Percentiles rank a stretch among this genome's conserved stretches.
These are phyloP conservation scores for Telmatherina bonti DNA, from an alignment of 2,797 vertebrate genomes.

Conservation along the genomic window DNA sequence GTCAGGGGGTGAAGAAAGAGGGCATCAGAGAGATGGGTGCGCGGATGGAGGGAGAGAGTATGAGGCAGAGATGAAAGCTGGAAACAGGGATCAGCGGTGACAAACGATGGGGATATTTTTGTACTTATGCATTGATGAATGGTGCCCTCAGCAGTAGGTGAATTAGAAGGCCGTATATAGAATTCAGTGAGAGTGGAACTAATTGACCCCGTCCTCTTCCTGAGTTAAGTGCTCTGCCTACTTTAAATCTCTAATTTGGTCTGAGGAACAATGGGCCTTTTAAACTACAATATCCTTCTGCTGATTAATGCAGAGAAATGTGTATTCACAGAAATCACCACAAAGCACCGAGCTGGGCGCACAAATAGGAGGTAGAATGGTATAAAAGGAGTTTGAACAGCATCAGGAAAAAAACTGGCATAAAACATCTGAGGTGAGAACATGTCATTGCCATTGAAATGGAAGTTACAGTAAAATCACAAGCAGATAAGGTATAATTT, in stretches of 20 bases:
- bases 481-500: constrained; percentile 7
- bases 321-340: constrained; percentile 55
- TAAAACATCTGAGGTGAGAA: constrained; percentile 30
- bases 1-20: constrained; percentile 55
- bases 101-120: constrained; percentile 78
- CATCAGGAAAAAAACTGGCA: neutral
- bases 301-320: constrained; percentile 63
- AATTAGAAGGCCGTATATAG: constrained; percentile 71
- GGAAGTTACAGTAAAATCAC: constrained; percentile 25
- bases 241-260: constrained; percentile 52
- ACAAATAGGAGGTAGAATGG: constrained; percentile 22
- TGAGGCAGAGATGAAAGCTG: constrained; percentile 65
- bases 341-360: constrained; percentile 14
- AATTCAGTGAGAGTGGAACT: constrained; percentile 59
- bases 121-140: constrained; percentile 65
- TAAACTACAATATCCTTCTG: constrained; percentile 54
- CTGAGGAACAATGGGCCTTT: constrained; percentile 51
- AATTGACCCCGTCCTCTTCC: constrained; percentile 69
- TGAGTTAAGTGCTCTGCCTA: constrained; percentile 47
- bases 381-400: constrained; percentile 18
- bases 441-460: neutral
- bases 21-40: constrained; percentile 43
- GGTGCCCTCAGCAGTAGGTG: constrained; percentile 58
- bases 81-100: constrained; percentile 61
- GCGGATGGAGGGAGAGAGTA: constrained; percentile 14